Base-by-base conservation (phyloP, 2,888 invertebrate species). In the Hirtodrosophila histrioides region DNA sequence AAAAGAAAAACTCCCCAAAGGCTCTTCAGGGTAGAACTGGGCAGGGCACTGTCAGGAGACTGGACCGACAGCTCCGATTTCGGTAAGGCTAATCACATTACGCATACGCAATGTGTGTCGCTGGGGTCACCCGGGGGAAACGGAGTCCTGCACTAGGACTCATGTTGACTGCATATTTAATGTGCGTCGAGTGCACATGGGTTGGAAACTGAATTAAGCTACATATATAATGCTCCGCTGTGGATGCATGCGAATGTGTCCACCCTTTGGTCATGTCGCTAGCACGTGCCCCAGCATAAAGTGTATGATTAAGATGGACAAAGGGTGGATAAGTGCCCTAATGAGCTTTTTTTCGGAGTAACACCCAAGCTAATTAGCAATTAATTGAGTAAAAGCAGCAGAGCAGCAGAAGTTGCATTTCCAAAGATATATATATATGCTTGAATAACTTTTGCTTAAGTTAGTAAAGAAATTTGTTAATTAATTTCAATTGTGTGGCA, bases 141-240 rank as follows among this genome's bases (percentile, higher is more conserved):
- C 35, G 45, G 17, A 45, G 55, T 50, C 40, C 40, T 55, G 56
- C 53, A 35, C 23, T 12, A 39, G 40, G 45, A 10, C 48, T 64
- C 78, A 78, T 81, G 61, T 65, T 65, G 79, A 57, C 63, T 68
- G 78, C 78, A 78, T 82, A 66, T 68, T 71, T 69, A 76, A 78
- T 71, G 60, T 53, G 10, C 12, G 11, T 10, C 63, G 41, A 62
- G 63, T 58, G 54, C 54, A 58, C 40, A 29, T 33, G 45, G 17
- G 56, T 40, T 50, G 54, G 48, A 62, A 57, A 63, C 51, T 12
- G 46, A 70, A 84, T 77, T 78, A 61, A 65, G 70, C 70, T 68
- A 39, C 64, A 70, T 78, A 67, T 75, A 54, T 49, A 50, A 54
- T 50, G 68, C 61, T 54, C 50, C 10, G 31, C 9, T 37, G 39